Base-by-base conservation (phyloP, 1,140 invertebrate genomes). In the Ruditapes philippinarum region DNA sequence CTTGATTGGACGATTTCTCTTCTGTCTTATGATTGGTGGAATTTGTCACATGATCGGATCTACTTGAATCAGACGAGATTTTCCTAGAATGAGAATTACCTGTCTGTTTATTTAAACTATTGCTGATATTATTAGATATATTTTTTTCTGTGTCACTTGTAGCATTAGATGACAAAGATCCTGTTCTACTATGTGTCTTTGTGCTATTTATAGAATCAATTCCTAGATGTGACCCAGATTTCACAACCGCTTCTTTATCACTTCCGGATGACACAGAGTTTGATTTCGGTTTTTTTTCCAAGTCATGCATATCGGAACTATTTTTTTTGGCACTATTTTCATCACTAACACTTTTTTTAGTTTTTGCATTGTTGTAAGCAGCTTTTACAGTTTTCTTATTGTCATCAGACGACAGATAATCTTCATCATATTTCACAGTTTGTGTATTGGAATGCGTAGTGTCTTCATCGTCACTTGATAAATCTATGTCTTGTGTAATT, bases 401-500 rank as follows among this genome's bases (percentile, higher is more conserved):
- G 45, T 78, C 42, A 36, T 83, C 70, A 36, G 88, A 89, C 5
- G 73, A 45, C 9, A 54, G 11, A 49, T 25, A 88, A 14, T 91
- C 91, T 57, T 91, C 90, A 40, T 90, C 89, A 60, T 92, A 89
- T 25, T 90, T 88, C n/a, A 91, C 76, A 38, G 76, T 76, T n/a
- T 88, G 80, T 49, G 70, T 76, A 7, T 54, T 80, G 57, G 81
- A 80, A n/a, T 57, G 74, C 9, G 87, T 33, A 33, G 88, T 82
- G 19, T 84, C 83, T 11, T 94, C 93, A 19, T 95, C 94, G 22
- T 95, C 94, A 90, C 93, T 94, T 40, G 93, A 92, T n/a, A 94
- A 60, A 38, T 94, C 93, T 22, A 90, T 42, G 42, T 91, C 83
- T 14, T 92, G 88, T 54, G 31, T 83, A 5, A 93, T 78, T 17